Evolutionary conservation across 1,140 invertebrate genomes (phyloP).

Genomic region (Drosophila teissieri): DNA sequence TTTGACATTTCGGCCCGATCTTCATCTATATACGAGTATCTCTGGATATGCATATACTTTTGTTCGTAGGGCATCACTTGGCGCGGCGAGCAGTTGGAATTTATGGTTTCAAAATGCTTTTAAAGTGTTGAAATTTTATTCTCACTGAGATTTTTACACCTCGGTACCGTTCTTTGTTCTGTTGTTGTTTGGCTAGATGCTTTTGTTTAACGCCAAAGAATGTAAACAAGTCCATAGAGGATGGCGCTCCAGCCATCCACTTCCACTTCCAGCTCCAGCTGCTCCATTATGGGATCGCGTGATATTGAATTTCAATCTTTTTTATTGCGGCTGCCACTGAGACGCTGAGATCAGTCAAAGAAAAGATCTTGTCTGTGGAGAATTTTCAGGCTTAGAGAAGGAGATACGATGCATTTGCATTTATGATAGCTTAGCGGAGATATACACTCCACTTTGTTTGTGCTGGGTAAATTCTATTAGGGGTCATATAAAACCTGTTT

Average conservation of each 20-base stretch:
- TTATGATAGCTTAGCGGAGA: constrained; percentile 25
- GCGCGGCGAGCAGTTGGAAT: constrained; percentile 42
- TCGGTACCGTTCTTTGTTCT: constrained; percentile 44
- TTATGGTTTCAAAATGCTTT: constrained; percentile 66
- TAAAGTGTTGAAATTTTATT: constrained; percentile 75
- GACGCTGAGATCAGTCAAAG: constrained; percentile 19
- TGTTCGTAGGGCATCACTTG: constrained; percentile 14
- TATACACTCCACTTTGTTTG: background rate
- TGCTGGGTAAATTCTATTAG: constrained; percentile 29
- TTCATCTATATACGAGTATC: constrained; percentile 5
- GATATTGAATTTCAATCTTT: constrained; percentile 65
- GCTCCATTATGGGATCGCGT: constrained; percentile 17
- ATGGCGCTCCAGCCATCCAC: constrained; percentile 10
- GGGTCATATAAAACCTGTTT: constrained; percentile 13
- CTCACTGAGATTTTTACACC: constrained; percentile 61
- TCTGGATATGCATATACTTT: background rate
- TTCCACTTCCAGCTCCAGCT: constrained; percentile 33
- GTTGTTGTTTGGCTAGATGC: constrained; percentile 16
- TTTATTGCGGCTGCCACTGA: constrained; percentile 47
- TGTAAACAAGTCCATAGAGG: constrained; percentile 67
- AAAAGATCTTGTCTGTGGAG: constrained; percentile 7
- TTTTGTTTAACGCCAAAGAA: constrained; percentile 55
- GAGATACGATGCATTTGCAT: constrained; percentile 42
- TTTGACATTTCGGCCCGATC: constrained; percentile 59
- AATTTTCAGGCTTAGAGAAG: constrained; percentile 23